These are phyloP conservation scores for Margaritifera margaritifera DNA, from an alignment of 2,888 invertebrate species.

Conservation along the genomic window DNA sequence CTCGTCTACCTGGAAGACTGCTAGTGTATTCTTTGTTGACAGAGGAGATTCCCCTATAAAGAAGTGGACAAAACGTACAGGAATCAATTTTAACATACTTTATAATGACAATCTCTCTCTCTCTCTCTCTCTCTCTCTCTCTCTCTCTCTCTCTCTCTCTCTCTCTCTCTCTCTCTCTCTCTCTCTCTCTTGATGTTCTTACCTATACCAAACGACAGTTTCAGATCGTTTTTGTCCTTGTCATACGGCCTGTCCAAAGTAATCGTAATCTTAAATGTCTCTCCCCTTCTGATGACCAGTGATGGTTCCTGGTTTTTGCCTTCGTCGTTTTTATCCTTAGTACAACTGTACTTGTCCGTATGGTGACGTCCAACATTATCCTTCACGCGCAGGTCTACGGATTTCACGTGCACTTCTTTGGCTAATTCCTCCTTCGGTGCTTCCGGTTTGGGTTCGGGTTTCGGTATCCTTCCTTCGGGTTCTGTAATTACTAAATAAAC, in stretches of 20 bases:
- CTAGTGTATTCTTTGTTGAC: slow-evolving; percentile 13
- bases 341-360: slow-evolving; percentile 13
- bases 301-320: slow-evolving; percentile 11
- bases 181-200: background rate
- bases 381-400: no score
- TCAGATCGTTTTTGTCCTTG: slow-evolving; percentile 41
- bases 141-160: no score
- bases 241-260: slow-evolving; percentile 45
- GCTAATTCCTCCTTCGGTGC: no score
- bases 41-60: slow-evolving; percentile 14
- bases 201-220: slow-evolving; percentile 48
- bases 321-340: slow-evolving; percentile 7
- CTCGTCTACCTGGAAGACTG: slow-evolving; percentile 29
- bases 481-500: no score
- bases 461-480: no score
- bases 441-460: no score
- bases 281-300: slow-evolving; percentile 75
- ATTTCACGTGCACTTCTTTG: no score
- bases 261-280: slow-evolving; percentile 47
- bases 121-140: no score
- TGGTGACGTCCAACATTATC: no score
- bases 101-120: no score
- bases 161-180: no score
- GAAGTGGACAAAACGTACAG: background rate
- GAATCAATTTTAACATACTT: no score